Evolutionary conservation across 2,888 invertebrate species (phyloP), one percentile per base, ranked within the genome.

Genomic region (Diplazon laetatorius): DNA sequence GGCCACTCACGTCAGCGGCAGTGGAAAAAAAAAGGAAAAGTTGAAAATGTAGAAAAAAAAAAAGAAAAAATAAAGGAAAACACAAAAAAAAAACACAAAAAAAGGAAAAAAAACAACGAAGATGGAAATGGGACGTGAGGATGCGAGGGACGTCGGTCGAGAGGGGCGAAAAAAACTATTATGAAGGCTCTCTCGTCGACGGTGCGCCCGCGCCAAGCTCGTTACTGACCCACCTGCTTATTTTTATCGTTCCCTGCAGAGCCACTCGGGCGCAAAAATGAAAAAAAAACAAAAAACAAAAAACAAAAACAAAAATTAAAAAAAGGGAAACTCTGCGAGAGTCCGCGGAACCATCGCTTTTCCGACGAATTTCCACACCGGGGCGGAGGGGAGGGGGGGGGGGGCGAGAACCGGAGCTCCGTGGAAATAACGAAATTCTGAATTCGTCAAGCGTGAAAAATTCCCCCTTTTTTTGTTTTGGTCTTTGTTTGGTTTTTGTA

Each of bases 211-310:
- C 59, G 8, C 30, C 52, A 8, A 22, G 48, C 73, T 68, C 74
- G 74, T 74, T 74, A 74, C 68, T 62, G 68, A 74, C 68, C 74
- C 52, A 68, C 57, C 68, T 68, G 60, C 74, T 74, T 74, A 74
- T 74, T 74, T 74, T 68, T 55, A 60, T 18, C 42, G 42, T 42
- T 62, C 68, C 39, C 66, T 10, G 2, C 6, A n/a, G 35, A 20
- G 60, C 44, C 30, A 35, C 42, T 46, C 35, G 14, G 18, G 35
- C 3, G n/a, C 30, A 30, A 30, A 30, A 30, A 30, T 30, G 30
- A 30, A 30, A 30, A 30, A 30, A 30, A 20, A 12, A 25, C n/a
- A n/a, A n/a, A n/a, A n/a, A n/a, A n/a, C n/a, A n/a, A n/a, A n/a
- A n/a, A n/a, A n/a, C n/a, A n/a, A n/a, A n/a, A n/a, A 18, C 25